Conservation (phyloP, 1,140 invertebrate species). For the Galendromus occidentalis region DNA sequence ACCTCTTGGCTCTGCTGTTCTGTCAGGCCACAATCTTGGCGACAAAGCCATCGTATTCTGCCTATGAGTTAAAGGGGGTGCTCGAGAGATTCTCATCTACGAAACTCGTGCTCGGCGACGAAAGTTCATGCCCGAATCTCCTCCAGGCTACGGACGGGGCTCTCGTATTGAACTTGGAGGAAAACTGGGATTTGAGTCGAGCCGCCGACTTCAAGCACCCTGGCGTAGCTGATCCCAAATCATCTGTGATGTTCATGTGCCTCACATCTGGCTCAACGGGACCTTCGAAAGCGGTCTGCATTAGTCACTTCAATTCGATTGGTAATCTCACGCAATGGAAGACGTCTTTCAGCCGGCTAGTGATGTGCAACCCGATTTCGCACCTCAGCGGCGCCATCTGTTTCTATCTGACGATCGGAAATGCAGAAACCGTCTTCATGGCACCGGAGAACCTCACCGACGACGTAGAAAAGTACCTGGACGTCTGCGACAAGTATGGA, state of each 20-base stretch:
- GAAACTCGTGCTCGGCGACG: no score
- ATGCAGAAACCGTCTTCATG: background rate
- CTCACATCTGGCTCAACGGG: background rate
- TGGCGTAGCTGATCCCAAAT: background rate
- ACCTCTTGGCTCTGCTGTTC: no score
- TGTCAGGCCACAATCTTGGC: no score
- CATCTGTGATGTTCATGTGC: background rate
- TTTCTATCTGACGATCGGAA: background rate
- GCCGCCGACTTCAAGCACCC: background rate
- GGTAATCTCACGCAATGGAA: background rate
- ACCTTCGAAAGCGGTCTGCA: background rate
- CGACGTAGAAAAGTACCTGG: background rate
- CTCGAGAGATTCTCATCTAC: no score
- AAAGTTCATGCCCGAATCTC: no score
- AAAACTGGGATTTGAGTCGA: no score
- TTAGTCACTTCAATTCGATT: background rate
- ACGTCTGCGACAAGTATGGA: background rate
- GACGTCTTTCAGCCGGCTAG: background rate
- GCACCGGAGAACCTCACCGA: background rate
- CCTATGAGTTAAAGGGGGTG: no score
- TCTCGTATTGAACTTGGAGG: no score
- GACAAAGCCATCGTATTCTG: no score
- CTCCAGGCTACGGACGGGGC: no score
- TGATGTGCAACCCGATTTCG: background rate
- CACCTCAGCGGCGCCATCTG: background rate